phyloP scores from a whole-genome alignment of 2,888 invertebrate species.

The Teinopalpus imperialis region DNA sequence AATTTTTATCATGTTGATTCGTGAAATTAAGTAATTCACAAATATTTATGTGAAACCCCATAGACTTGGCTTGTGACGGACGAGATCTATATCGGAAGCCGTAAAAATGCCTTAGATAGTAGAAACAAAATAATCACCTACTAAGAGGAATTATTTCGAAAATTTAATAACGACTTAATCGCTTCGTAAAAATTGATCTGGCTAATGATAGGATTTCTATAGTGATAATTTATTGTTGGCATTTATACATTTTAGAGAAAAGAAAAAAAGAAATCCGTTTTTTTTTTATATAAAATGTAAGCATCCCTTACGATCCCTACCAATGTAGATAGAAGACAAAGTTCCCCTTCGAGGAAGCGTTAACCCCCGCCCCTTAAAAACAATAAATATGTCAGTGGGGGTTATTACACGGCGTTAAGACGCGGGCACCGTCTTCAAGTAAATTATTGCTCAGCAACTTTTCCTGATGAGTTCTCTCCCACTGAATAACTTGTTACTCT shows the following conservation, averaged over 20 bases:
- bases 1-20: constrained; percentile 2
- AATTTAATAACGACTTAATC: constrained; percentile 31
- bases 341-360: constrained; percentile 42
- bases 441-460: constrained; percentile 76
- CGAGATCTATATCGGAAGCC: constrained; percentile 34
- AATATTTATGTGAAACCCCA: constrained; percentile 23
- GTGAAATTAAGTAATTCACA: constrained; percentile 7
- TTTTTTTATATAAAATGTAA: constrained; percentile 27
- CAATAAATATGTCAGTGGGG: constrained; percentile 80
- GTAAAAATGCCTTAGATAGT: constrained; percentile 30
- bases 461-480: constrained; percentile 68
- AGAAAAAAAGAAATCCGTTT: constrained; percentile 9
- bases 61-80: constrained; percentile 2
- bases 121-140: constrained; percentile 29
- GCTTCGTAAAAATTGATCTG: constrained; percentile 20
- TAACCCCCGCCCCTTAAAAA: constrained; percentile 63
- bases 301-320: constrained; percentile 34
- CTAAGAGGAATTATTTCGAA: constrained; percentile 27
- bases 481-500: constrained; percentile 74
- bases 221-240: constrained; percentile 11
- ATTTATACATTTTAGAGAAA: constrained; percentile 1
- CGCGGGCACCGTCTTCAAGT: constrained; percentile 57
- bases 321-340: constrained; percentile 32
- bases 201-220: constrained; percentile 13
- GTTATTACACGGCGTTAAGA: constrained; percentile 72